phyloP scores from a whole-genome alignment of 1,140 invertebrate genomes.

The Campodea augens region DNA sequence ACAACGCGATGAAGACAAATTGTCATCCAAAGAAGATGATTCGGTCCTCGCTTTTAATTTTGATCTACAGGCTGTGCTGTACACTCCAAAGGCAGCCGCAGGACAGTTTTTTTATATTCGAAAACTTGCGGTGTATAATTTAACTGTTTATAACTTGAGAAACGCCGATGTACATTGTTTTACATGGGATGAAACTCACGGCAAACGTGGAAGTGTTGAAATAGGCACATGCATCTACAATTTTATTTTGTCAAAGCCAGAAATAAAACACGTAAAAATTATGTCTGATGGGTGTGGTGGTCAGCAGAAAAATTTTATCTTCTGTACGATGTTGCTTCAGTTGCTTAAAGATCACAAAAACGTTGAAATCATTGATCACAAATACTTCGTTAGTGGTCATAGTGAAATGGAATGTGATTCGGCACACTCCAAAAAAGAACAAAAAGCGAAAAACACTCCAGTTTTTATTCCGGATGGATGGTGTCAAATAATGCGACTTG shows the following conservation, averaged over 20 bases:
- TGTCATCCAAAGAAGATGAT: neutral
- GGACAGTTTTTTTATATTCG: slow-evolving; percentile 19
- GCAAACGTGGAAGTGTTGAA: slow-evolving; percentile 22
- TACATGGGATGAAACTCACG: slow-evolving; percentile 26
- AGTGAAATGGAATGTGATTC: slow-evolving; percentile 1
- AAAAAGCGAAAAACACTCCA: neutral
- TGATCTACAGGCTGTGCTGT: slow-evolving; percentile 4
- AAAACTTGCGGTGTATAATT: slow-evolving; percentile 26
- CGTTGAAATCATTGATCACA: neutral
- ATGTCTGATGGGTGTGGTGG: neutral
- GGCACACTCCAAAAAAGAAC: neutral
- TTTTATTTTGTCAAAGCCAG: slow-evolving; percentile 12
- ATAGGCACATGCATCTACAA: slow-evolving; percentile 23
- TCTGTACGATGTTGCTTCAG: neutral
- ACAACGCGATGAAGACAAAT: neutral
- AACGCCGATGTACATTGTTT: slow-evolving; percentile 19
- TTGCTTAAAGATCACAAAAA: neutral
- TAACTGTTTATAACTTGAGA: slow-evolving; percentile 22
- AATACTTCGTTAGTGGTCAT: neutral
- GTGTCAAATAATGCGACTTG: neutral
- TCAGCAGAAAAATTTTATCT: neutral
- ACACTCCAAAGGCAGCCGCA: neutral
- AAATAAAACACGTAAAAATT: neutral
- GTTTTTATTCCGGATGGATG: neutral
- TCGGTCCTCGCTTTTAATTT: slow-evolving; percentile 1